A percentile compares a stretch with the other conserved stretches of the same genome.
phyloP scores from a whole-genome alignment of 2,888 invertebrate species.

The Vandiemenella viatica region DNA sequence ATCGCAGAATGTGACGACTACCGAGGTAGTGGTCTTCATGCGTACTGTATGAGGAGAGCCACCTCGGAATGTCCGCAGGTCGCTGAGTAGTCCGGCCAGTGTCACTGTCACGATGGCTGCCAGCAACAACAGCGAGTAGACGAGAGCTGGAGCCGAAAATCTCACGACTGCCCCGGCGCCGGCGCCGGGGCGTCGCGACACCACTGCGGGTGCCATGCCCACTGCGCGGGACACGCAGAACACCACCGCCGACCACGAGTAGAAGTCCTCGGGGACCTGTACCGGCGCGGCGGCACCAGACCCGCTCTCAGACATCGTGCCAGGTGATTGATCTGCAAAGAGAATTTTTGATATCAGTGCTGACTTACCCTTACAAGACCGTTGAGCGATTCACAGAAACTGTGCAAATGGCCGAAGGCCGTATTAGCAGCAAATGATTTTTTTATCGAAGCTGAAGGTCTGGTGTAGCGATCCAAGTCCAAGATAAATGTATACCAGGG shows the following conservation, averaged over 20 bases:
- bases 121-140: neutral
- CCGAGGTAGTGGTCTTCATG: slow-evolving; percentile 38
- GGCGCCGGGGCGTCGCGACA: neutral
- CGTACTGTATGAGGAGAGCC: slow-evolving; percentile 27
- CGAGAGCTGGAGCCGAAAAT: neutral
- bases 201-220: neutral
- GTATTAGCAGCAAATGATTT: too few relatives aligned
- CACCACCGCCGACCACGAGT: neutral
- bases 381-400: too few relatives aligned
- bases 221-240: neutral
- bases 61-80: neutral
- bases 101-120: neutral
- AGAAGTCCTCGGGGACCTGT: neutral
- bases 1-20: slow-evolving; percentile 40
- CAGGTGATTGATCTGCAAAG: too few relatives aligned
- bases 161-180: neutral
- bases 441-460: too few relatives aligned
- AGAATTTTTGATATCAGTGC: too few relatives aligned
- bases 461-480: too few relatives aligned
- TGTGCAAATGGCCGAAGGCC: too few relatives aligned
- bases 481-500: too few relatives aligned
- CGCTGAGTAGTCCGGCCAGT: neutral
- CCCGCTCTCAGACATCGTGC: neutral
- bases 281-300: neutral
- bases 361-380: too few relatives aligned